A percentile compares a stretch with the other conserved stretches of the same genome.
phyloP scores from a whole-genome alignment of 1,140 invertebrate species.

The Leptestheria dahalacensis region DNA sequence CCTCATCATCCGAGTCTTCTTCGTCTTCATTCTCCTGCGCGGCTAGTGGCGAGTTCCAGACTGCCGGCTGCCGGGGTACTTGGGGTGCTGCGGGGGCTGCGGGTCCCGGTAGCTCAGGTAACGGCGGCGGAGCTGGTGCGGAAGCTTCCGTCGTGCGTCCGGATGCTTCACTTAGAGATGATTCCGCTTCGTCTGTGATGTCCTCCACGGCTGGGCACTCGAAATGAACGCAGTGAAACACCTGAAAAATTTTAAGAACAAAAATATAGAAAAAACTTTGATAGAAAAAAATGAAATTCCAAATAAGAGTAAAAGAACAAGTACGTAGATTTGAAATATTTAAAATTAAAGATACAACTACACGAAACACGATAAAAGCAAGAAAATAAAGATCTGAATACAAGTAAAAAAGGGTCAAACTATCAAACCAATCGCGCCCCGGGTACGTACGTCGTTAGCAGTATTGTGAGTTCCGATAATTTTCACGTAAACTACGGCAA shows the following conservation, averaged over 20 bases:
- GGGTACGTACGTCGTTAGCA: constrained; percentile 78
- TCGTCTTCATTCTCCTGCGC: neutral
- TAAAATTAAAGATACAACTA: no score
- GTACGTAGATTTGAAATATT: no score
- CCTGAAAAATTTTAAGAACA: constrained; percentile 38
- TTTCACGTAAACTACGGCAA: constrained; percentile 77
- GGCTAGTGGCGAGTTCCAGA: neutral
- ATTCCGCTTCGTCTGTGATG: neutral
- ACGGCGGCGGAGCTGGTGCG: neutral
- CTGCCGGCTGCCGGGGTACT: neutral
- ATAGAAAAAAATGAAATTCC: no score
- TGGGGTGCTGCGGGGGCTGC: neutral
- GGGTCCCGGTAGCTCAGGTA: neutral
- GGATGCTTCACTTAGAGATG: neutral
- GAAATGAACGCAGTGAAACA: constrained; percentile 95
- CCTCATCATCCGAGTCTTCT: neutral
- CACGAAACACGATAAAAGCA: no score
- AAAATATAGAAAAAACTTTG: no score
- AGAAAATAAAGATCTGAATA: no score
- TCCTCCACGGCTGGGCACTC: constrained; percentile 66
- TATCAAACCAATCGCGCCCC: no score
- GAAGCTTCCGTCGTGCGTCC: neutral
- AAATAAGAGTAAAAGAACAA: no score
- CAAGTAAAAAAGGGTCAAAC: no score
- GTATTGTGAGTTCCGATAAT: constrained; percentile 91